Base-by-base conservation (phyloP, 2,888 invertebrate genomes). In the Hanleya hanleyi region DNA sequence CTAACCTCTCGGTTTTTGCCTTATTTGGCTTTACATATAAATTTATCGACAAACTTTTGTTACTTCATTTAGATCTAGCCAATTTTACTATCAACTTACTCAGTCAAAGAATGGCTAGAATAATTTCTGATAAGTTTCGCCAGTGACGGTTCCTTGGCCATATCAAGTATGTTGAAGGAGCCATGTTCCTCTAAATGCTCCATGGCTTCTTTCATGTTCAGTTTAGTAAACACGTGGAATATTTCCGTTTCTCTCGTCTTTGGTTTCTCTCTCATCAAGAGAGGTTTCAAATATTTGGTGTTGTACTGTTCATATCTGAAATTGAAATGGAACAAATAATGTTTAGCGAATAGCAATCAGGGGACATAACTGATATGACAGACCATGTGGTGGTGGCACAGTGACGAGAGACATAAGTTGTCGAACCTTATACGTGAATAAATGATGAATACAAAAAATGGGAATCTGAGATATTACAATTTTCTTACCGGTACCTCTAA, bases 161-260 rank as follows among this genome's bases (percentile, higher is more conserved):
- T 38, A 26, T 65, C 57, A 3, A 70, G 47, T 1, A 49, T 71
- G 29, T 68, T 68, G 69, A 78, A 75, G 35, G 75, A 69, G 9
- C 77, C 79, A 37, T 79, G 79, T 3, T 66, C 71, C 7, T 69
- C 69, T n/a, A 83, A 67, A 64, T 79, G 95, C 86, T 96, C 96
- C 93, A 97, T 95, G 18, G 97, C 98, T 90, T 98, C 98, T 84
- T 94, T 94, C 95, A 97, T 96, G 32, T 96, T 96, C 82, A 97
- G 91, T 89, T 97, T 97, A 2, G 97, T 96, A 91, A 96, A 97
- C 18, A 77, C 77, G 9, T 75, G 71, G 49, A 83, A 69, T 47
- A 83, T 80, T 47, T 74, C 70, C 0, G 97, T 97, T 91, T 97
- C 97, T 86, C 97, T 92, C 83, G 97, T 97, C 90, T 97, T 97